Evolutionary conservation across 35 echinoderm and acorn worm genomes (phyloP), one percentile per base, ranked within the genome.

Genomic region (Apostichopus parvimensis): DNA sequence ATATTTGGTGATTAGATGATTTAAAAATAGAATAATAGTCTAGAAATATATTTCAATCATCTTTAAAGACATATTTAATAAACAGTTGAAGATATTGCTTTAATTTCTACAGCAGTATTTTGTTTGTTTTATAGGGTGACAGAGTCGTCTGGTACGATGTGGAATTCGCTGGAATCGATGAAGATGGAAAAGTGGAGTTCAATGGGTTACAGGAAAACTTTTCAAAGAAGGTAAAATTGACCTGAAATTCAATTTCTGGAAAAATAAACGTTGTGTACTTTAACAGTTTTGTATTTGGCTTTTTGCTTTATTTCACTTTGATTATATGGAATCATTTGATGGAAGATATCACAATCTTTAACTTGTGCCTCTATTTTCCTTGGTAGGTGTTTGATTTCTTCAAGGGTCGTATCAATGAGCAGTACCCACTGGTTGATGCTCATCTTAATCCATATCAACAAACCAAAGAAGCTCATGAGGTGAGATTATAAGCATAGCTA

Each of bases 141-240:
- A 95, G 97, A 65, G 97, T 99, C 1, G 77, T 91, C 26, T 99
- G 94, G 94, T 99, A 99, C 62, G 89, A 99, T 84, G 91, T 91
- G 58, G 93, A 99, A 73, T 99, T 89, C 93, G 95, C 94, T 54
- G 97, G 97, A 53, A 86, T 99, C 6, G 94, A 96, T 89, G 93
- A 96, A 52, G 97, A 99, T 91, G 95, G 97, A 9, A 99, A 94
- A 90, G 97, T 96, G 7, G 93, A 95, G 91, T 91, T 99, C n/a
- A 95, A 68, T 57, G 95, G 95, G 9, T 76, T 99, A 8, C 87
- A 99, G 25, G 93, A 91, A 24, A 84, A 77, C 88, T 99, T 99
- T 70, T 79, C 91, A 15, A 94, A 88, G 82, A 93, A 65, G 91
- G 94, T 96, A 91, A 91, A 73, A 20, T 61, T 61, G 7, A 61